Evolutionary conservation across 2,113 vertebrate genomes (phyloP).

Genomic region (Poecile atricapillus): DNA sequence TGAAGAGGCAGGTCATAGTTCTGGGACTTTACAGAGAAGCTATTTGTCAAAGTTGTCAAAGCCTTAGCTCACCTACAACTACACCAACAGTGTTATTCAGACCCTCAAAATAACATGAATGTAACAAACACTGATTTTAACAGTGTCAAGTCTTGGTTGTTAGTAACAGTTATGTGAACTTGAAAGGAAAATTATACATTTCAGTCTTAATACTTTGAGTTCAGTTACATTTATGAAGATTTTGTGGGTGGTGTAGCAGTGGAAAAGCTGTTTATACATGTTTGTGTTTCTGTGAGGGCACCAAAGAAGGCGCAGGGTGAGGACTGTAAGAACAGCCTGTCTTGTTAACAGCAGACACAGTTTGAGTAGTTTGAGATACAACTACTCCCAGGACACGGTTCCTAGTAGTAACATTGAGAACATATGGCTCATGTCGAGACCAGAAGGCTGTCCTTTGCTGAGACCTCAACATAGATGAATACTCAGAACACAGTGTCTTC

Average conservation of each 20-base stretch:
- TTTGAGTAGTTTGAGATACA: not conserved
- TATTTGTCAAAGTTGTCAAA: not conserved
- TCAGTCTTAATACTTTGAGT: not conserved
- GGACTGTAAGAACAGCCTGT: not conserved
- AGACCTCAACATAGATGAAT: not conserved
- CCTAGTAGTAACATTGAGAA: not conserved
- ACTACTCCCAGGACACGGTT: not conserved
- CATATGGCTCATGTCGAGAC: fast-evolving
- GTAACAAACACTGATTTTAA: not conserved
- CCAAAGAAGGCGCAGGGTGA: not conserved
- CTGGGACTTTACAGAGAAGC: not conserved
- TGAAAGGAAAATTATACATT: not conserved
- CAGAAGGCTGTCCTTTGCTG: not conserved
- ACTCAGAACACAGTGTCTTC: not conserved
- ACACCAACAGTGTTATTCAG: not conserved
- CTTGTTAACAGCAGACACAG: not conserved
- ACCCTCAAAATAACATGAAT: not conserved
- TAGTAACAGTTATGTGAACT: not conserved
- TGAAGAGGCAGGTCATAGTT: not conserved
- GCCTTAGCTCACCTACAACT: not conserved
- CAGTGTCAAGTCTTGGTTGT: not conserved
- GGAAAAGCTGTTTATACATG: fast-evolving
- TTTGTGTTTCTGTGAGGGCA: not conserved
- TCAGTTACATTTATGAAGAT: not conserved
- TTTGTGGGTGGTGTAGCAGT: not conserved